Evolutionary conservation across 2,113 vertebrate species (phyloP), one percentile per base, ranked within the genome.

Genomic region (Chionis minor): DNA sequence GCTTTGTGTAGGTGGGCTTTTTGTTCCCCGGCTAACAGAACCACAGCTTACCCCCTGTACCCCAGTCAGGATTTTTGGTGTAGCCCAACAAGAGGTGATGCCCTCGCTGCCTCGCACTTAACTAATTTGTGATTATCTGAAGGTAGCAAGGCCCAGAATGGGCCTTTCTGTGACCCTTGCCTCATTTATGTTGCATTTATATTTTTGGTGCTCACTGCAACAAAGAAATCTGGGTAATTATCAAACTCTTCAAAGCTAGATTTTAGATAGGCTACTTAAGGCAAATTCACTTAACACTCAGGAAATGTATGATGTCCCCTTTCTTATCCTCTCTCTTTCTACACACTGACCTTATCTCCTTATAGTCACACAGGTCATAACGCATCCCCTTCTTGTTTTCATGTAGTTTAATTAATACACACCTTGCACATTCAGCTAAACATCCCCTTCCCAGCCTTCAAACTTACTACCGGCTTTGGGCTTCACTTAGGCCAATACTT

Each of bases 21-120:
- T 38, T 38, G 38, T 38, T 38, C 38, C 38, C 38, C 38, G 38
- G 38, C 38, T 38, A 38, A 38, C 38, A 38, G 38, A 38, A 38
- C 13, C 30, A 73, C 0, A 18, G 11, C 27, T 63, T n/a, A 78
- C 32, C 6, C 8, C 5, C 2, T 21, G 28, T 24, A 35, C 10
- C n/a, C 30, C 30, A 35, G 20, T 21, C 8, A 67, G 32, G n/a
- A 71, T 70, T 88, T 88, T 90, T n/a, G 45, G 21, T 49, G 10
- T 1, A 58, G 35, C 9, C 18, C 6, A 62, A 16, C 3, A 67
- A 32, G 63, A 80, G 28, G 15, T 22, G 51, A 35, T 38, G 22
- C 3, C 40, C 23, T 38, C 1, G 1, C 35, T 71, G 45, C 9
- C 33, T 58, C 1, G 3, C 24, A 51, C 20, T 28, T 40, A 44